These are phyloP conservation scores for Carollia perspicillata DNA, from an alignment of 2,113 vertebrate species.

Conservation along the genomic window DNA sequence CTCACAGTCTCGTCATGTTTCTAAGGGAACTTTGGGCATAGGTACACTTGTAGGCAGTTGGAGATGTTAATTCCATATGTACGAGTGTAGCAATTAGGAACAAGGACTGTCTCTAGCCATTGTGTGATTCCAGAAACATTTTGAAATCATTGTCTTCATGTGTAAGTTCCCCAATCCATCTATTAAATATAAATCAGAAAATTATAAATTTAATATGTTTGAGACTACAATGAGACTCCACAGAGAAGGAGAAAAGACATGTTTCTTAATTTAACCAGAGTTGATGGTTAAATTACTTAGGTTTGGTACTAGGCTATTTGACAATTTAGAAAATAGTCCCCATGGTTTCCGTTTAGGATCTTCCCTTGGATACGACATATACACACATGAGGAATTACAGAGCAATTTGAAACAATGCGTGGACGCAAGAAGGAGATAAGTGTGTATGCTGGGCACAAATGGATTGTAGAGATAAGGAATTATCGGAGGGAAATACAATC, in stretches of 20 bases:
- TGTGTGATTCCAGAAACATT: neutral
- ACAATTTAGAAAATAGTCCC: neutral
- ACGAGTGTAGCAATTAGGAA: neutral
- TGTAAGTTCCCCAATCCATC: neutral
- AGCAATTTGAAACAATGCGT: neutral
- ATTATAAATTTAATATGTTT: neutral
- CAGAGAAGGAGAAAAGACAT: neutral
- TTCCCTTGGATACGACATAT: neutral
- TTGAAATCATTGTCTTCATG: neutral
- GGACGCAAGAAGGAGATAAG: neutral
- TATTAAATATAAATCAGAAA: constrained; percentile 18
- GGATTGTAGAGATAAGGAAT: neutral
- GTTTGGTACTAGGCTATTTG: neutral
- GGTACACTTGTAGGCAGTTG: neutral
- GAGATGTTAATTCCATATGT: neutral
- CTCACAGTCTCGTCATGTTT: neutral
- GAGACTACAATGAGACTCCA: neutral
- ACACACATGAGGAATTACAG: neutral
- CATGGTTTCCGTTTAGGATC: neutral
- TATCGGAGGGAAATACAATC: neutral
- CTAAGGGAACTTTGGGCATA: neutral
- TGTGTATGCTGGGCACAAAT: neutral
- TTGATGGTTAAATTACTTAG: neutral
- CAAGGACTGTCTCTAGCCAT: neutral
- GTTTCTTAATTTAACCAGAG: neutral